Conservation (phyloP, 2,113 vertebrate species). For the Miniopterus natalensis region DNA sequence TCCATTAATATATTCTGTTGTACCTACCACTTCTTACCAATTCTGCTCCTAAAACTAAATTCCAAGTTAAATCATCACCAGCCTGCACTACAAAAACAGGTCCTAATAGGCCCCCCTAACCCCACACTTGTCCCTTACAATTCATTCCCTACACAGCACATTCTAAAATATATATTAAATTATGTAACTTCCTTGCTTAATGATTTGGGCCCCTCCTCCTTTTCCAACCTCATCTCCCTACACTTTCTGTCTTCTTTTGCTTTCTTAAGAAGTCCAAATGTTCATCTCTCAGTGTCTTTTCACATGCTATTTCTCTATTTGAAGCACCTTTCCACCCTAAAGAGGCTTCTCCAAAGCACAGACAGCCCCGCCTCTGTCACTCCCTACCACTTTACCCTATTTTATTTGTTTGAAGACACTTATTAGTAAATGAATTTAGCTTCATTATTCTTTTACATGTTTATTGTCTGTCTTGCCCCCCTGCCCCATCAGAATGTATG, state of each 20-base stretch:
- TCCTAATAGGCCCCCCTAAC: neutral
- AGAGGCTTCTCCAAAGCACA: neutral
- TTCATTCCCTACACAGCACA: neutral
- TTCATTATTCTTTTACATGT: neutral
- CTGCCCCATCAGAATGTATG: neutral
- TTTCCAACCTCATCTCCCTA: neutral
- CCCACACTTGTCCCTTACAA: neutral
- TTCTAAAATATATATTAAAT: neutral
- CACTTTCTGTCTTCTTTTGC: neutral
- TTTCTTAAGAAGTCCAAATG: neutral
- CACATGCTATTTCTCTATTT: neutral
- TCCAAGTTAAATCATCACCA: neutral
- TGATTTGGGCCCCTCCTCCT: neutral
- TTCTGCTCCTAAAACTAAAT: neutral
- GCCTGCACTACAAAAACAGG: neutral
- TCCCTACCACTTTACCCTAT: neutral
- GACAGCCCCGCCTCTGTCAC: neutral
- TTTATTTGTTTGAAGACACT: neutral
- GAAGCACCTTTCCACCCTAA: neutral
- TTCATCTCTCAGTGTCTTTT: neutral
- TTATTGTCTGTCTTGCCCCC: neutral
- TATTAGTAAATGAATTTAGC: neutral
- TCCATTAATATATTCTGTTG: neutral
- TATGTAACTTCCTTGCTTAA: neutral
- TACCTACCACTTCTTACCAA: neutral